Base-by-base conservation (phyloP, 2,797 vertebrate species). In the Alcedo atthis region DNA sequence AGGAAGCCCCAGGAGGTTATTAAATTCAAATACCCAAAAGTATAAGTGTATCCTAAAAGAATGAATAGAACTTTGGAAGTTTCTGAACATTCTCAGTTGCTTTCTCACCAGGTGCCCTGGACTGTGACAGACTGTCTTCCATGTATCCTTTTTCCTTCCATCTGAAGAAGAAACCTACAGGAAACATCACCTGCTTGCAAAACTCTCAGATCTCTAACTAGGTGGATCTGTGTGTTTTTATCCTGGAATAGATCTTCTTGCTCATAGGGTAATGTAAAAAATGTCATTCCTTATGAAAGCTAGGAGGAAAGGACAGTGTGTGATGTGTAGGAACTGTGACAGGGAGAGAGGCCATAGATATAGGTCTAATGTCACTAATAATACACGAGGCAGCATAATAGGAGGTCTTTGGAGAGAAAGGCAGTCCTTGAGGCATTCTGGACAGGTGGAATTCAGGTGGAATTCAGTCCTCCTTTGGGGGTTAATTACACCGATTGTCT, bases 11-110 rank as follows among this genome's bases (percentile, higher is more conserved):
- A 85, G 90, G 94, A 59, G 84, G 59, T 55, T 81, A 59, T 92
- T 92, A 92, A 95, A 92, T 94, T 96, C 81, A 94, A 93, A 94
- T 48, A 90, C 54, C 69, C 58, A 4, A 46, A 90, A 94, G 40
- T 75, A 6, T 32, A 88, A 75, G 53, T 20, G 10, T 89, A 57
- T 45, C 59, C 79, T 81, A 59, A 67, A 92, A 71, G 54, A 92
- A 80, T 24, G 66, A 93, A 88, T 63, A 3, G n/a, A 89, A 73
- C 43, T 94, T 78, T 67, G 79, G 46, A 75, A 73, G 35, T 83
- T 86, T 86, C 68, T 87, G 88, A 90, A 54, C 55, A 8, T 22
- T 78, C 57, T 88, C 73, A 68, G 42, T 73, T 0, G 0, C 48
- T 55, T 85, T 87, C 73, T 89, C 86, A 89, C 51, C 48, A 28